Percentiles rank a stretch among this genome's conserved stretches.
phyloP scores from a whole-genome alignment of 1,140 invertebrate genomes.

The Drosophila lacertosa region DNA sequence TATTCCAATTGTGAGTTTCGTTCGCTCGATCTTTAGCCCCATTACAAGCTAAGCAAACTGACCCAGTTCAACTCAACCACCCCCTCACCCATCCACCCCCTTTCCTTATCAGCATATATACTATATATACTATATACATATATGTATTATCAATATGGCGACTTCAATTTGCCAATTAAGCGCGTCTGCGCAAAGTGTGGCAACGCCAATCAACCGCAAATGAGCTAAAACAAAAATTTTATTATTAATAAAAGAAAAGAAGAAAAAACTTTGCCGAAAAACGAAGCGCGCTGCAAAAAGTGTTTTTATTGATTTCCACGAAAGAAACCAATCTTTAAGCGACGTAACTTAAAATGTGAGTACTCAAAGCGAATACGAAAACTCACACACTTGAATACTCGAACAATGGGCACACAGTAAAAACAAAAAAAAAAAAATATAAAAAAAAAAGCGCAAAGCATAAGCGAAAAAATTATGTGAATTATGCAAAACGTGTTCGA shows the following conservation, averaged over 20 bases:
- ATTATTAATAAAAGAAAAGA: conserved; percentile 32
- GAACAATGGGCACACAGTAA: not conserved
- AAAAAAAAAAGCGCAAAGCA: conserved; percentile 48
- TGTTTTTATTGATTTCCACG: conserved; percentile 77
- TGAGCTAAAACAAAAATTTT: conserved; percentile 57
- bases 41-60: conserved; percentile 30
- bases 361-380: not conserved
- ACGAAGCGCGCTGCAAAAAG: conserved; percentile 19
- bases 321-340: conserved; percentile 60
- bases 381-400: not conserved
- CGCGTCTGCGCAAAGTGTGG: conserved; percentile 17
- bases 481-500: conserved; percentile 75
- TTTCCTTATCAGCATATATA: conserved; percentile 23
- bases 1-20: conserved; percentile 68
- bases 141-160: conserved; percentile 63
- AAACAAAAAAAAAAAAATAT: conserved; percentile 15
- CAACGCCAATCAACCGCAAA: conserved; percentile 62
- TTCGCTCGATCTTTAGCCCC: conserved; percentile 35
- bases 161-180: conserved; percentile 59
- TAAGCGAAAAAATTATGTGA: conserved; percentile 73
- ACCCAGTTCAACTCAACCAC: conserved; percentile 51
- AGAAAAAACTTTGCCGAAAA: not conserved
- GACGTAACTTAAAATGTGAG: conserved; percentile 66
- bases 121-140: too few species aligned
- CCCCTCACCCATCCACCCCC: not conserved